Evolutionary conservation across 1,140 invertebrate genomes (phyloP).

Genomic region (Cherax destructor): DNA sequence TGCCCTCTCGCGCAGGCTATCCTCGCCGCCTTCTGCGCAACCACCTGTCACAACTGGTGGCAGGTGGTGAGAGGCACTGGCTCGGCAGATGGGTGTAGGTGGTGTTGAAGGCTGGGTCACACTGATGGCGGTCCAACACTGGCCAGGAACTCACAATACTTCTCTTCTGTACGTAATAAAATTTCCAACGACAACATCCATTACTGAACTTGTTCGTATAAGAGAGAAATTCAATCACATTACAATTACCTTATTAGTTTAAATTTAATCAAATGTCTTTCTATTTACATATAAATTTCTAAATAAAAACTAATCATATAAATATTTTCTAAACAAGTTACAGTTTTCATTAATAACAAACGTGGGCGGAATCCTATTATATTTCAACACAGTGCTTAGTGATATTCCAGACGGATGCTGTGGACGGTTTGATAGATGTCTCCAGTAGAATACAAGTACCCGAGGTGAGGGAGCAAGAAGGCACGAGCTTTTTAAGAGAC

Average conservation of each 20-base stretch:
- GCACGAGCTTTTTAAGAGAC: constrained; percentile 40
- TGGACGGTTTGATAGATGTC: constrained; percentile 32
- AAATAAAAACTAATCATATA: constrained; percentile 18
- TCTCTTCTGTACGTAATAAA: not conserved
- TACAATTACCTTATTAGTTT: not conserved
- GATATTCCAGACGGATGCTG: constrained; percentile 17
- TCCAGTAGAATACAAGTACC: not conserved
- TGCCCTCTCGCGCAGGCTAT: constrained; percentile 29
- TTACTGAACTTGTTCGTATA: not conserved
- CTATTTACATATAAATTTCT: not conserved
- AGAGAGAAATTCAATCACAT: not conserved
- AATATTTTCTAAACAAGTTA: not conserved
- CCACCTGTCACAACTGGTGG: constrained; percentile 49
- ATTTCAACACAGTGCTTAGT: not conserved
- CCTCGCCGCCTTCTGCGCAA: constrained; percentile 48
- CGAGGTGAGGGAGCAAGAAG: constrained; percentile 31
- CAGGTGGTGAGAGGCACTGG: constrained; percentile 8
- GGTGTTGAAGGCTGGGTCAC: not conserved
- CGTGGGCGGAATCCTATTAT: constrained; percentile 49
- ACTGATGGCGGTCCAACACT: constrained; percentile 8
- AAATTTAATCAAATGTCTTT: not conserved
- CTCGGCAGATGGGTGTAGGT: constrained; percentile 38
- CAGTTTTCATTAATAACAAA: constrained; percentile 44
- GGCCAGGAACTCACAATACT: not conserved
- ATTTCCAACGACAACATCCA: not conserved